Evolutionary conservation across 2,888 invertebrate genomes (phyloP).

Genomic region (Chalcosyrphus nemorum): DNA sequence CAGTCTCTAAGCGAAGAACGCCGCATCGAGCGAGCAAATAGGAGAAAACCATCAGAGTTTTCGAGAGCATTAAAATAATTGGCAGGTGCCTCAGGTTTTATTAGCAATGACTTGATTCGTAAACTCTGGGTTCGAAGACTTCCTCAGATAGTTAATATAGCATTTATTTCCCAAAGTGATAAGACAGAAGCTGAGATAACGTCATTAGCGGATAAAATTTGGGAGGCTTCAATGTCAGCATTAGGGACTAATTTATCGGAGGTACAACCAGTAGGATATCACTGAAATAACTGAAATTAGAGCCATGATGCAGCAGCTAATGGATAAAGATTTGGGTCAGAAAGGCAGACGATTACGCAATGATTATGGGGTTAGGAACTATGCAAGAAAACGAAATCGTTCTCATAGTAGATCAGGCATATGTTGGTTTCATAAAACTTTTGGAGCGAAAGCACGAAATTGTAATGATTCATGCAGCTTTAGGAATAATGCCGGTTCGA

Average conservation of each 20-base stretch:
- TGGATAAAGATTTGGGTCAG: background rate
- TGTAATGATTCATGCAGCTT: constrained; percentile 3
- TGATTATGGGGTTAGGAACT: background rate
- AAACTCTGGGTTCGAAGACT: constrained; percentile 8
- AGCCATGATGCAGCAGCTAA: background rate
- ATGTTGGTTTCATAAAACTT: background rate
- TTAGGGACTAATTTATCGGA: background rate
- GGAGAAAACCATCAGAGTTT: constrained; percentile 29
- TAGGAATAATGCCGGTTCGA: background rate
- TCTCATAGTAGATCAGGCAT: background rate
- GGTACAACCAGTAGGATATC: background rate
- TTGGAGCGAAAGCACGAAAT: background rate
- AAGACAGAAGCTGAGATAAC: background rate
- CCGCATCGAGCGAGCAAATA: constrained; percentile 22
- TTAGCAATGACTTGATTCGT: background rate
- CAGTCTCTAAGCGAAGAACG: constrained; percentile 12
- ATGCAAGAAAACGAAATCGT: background rate
- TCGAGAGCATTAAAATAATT: background rate
- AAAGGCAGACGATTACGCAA: background rate
- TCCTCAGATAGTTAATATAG: constrained; percentile 22
- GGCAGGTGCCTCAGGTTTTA: background rate
- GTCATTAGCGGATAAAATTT: constrained; percentile 25
- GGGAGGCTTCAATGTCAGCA: background rate
- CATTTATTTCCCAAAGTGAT: background rate
- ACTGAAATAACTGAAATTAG: background rate